Percentiles rank a stretch among this genome's conserved stretches.
phyloP scores from a whole-genome alignment of 1,140 invertebrate genomes.

The Macrosteles quadrilineatus region DNA sequence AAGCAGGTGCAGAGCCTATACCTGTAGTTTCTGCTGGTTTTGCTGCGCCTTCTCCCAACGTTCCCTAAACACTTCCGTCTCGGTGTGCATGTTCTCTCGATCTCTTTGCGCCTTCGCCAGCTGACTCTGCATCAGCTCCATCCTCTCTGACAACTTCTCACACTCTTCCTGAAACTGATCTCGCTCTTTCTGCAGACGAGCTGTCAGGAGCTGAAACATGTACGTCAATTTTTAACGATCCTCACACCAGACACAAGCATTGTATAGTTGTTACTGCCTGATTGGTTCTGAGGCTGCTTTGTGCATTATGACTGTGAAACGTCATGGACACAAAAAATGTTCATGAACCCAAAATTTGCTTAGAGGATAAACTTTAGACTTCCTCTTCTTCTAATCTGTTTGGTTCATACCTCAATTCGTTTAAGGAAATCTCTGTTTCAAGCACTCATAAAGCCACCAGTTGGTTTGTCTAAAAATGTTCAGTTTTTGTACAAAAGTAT shows the following conservation, averaged over 20 bases:
- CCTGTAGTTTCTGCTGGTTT: constrained; percentile 79
- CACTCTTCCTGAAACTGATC: constrained; percentile 78
- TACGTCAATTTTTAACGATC: background rate
- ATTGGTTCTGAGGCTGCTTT: background rate
- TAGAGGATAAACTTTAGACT: no score
- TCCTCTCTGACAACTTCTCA: constrained; percentile 75
- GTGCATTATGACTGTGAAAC: no score
- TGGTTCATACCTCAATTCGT: no score
- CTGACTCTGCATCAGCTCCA: constrained; percentile 77
- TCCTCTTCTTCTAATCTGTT: no score
- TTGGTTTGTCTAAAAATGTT: no score
- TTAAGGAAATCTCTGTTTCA: no score
- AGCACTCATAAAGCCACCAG: no score
- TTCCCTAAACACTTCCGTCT: constrained; percentile 83
- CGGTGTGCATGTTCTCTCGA: constrained; percentile 77
- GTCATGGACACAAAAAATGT: no score
- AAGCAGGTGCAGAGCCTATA: no score
- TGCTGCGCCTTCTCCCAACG: constrained; percentile 84
- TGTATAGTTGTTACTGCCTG: background rate
- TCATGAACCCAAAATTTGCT: no score
- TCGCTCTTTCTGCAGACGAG: constrained; percentile 83
- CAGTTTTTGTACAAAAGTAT: no score
- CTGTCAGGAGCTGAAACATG: constrained; percentile 60
- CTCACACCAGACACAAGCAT: background rate
- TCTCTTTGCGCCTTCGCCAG: constrained; percentile 82